Percentiles rank a stretch among this genome's conserved stretches.
These are phyloP conservation scores for Rhaphigaster nebulosa DNA, from an alignment of 2,888 invertebrate genomes.

Conservation along the genomic window DNA sequence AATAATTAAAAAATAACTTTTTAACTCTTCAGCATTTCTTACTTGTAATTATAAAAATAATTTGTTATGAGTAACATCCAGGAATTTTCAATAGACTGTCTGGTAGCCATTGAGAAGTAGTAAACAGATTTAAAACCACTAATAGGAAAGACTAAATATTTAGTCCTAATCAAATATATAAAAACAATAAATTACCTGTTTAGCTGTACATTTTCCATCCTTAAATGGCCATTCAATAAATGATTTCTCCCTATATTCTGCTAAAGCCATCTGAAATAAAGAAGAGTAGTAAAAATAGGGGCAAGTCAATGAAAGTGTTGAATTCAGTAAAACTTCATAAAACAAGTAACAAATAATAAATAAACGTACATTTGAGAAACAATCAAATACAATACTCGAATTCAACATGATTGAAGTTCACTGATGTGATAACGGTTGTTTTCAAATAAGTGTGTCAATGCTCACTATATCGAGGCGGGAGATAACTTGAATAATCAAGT, in stretches of 20 bases:
- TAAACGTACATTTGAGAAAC: slow-evolving; percentile 17
- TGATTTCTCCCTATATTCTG: slow-evolving; percentile 47
- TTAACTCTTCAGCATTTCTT: too few relatives aligned
- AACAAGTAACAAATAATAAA: background rate
- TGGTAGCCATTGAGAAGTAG: too few relatives aligned
- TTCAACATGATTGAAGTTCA: background rate
- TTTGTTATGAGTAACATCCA: too few relatives aligned
- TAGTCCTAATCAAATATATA: too few relatives aligned
- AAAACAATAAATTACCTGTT: slow-evolving; percentile 31
- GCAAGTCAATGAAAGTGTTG: background rate
- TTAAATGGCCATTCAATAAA: slow-evolving; percentile 47
- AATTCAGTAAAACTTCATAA: background rate
- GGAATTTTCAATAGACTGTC: too few relatives aligned
- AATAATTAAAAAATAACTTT: too few relatives aligned
- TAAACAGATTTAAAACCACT: too few relatives aligned
- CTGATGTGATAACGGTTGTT: slow-evolving; percentile 14
- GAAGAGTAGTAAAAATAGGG: background rate
- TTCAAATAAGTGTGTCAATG: background rate
- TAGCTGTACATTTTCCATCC: slow-evolving; percentile 51
- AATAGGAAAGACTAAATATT: too few relatives aligned
- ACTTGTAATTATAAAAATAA: too few relatives aligned
- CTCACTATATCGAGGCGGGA: background rate
- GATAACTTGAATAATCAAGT: background rate
- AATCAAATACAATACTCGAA: background rate
- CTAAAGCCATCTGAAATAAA: slow-evolving; percentile 46